These are phyloP conservation scores for Poecilia gillii DNA, from an alignment of 2,797 vertebrate species.

Conservation along the genomic window DNA sequence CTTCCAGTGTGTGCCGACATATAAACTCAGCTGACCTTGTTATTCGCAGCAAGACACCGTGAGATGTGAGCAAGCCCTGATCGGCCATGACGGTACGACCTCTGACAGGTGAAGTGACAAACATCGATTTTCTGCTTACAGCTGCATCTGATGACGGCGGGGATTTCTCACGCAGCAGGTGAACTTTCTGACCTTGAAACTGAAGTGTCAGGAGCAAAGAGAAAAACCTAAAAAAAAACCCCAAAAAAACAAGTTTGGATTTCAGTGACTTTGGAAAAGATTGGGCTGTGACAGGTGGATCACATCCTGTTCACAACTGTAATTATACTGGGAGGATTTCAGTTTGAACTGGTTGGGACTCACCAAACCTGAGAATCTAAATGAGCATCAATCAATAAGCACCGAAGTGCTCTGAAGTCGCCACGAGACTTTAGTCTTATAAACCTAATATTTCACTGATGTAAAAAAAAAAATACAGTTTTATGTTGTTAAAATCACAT, in stretches of 20 bases:
- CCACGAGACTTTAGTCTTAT: background rate
- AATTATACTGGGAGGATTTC: background rate
- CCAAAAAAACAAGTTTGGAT: background rate
- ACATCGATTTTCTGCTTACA: background rate
- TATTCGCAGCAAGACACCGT: background rate
- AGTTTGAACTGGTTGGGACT: background rate
- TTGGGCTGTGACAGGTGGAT: background rate
- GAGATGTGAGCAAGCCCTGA: background rate
- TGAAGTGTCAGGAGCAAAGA: background rate
- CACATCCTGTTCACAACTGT: background rate
- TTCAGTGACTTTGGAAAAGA: background rate
- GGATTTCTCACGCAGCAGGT: background rate
- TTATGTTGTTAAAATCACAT: no score
- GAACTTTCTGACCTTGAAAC: background rate
- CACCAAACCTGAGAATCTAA: background rate
- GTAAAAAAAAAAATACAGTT: no score
- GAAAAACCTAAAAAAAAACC: background rate
- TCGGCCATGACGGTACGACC: background rate
- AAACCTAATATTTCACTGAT: no score
- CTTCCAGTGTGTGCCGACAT: background rate
- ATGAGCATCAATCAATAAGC: background rate
- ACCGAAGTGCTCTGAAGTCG: background rate
- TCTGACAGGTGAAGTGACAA: constrained; percentile 6
- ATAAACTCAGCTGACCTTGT: background rate
- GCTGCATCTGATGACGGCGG: background rate